Evolutionary conservation across 2,797 vertebrate genomes (phyloP), one percentile per base, ranked within the genome.

Genomic region (Mus spretus): DNA sequence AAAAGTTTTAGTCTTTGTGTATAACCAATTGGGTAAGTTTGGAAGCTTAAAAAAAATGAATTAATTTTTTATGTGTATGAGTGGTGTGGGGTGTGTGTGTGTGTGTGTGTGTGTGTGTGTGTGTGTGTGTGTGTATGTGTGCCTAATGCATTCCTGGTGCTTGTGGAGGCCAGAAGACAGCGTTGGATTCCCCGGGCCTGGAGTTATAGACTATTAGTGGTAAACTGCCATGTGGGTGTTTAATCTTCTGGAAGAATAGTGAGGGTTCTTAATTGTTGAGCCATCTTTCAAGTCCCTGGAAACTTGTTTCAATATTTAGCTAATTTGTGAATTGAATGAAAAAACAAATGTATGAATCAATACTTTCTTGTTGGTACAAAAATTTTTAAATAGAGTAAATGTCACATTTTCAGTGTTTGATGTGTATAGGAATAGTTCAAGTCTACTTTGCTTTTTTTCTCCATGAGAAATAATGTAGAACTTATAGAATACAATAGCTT

Each of bases 351-450:
- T 44, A 10, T 22, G 6, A 61, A 47, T 79, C 14, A 75, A 17
- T 65, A 44, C 9, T 77, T 96, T 40, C 61, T 44, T 94, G 17
- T 20, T 89, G 34, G 82, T 82, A 70, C 1, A 94, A 44, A 77
- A 53, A n/a, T 87, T 65, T 57, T 6, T 80, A 72, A 37, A 86
- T 28, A 78, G 47, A 72, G 2, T 90, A 37, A 93, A 72, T 31
- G 34, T 79, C 20, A 63, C 31, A 93, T 10, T 93, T 94, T 91
- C 26, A 34, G 65, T 74, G 57, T 92, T 89, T 89, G 14, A 93
- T 91, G 8, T 87, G 11, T 77, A 22, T 20, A 34, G 26, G 61
- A 8, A 86, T 15, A 92, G 65, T 19, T 3, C 31, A 92, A 79
- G 15, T 80, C 22, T 4, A 67, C 78, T 89, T 75, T 75, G 26